Evolutionary conservation across 1,140 invertebrate species (phyloP), one percentile per base, ranked within the genome.

Genomic region (Saccostrea cuccullata): DNA sequence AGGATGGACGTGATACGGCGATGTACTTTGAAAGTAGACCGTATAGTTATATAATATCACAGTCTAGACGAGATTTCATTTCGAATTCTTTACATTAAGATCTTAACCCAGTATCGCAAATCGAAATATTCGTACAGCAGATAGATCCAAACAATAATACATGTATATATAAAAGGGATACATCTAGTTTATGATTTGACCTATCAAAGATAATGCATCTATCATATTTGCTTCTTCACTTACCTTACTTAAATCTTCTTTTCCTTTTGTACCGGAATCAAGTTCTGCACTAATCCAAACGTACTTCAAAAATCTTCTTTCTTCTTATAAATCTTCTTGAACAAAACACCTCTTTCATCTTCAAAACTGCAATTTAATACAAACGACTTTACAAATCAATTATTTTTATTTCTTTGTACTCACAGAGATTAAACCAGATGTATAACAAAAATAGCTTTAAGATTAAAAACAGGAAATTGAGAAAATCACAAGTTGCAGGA

Each of bases 401-500:
- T 73, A 30, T 26, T 73, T 73, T 73, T 36, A 30, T 26, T 73
- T 73, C 70, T 30, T 73, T 60, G 58, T 60, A 60, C 58, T 60
- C 20, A 26, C 70, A 73, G 70, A 9, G 12, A 73, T 73, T 26
- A 36, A 73, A 30, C 23, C 70, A 73, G 23, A 30, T 73, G 26
- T 73, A 73, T 73, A 30, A 73, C 70, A 26, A 15, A 23, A 30
- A 23, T 73, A 30, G 23, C 13, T 30, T n/a, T 26, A 26, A 73
- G 70, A 73, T 73, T 36, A 73, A 47, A 73, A 73, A 73, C 70
- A 73, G 70, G 70, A 73, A 73, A 73, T 73, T 73, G 70, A 73
- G 70, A 73, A 73, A 73, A 13, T 73, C 30, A 30, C 23, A 73
- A 73, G 30, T 73, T 73, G 26, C 70, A 73, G 70, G 70, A 73